These are phyloP conservation scores for Oscheius sp. DNA, from an alignment of 2,888 invertebrate genomes.

Conservation along the genomic window DNA sequence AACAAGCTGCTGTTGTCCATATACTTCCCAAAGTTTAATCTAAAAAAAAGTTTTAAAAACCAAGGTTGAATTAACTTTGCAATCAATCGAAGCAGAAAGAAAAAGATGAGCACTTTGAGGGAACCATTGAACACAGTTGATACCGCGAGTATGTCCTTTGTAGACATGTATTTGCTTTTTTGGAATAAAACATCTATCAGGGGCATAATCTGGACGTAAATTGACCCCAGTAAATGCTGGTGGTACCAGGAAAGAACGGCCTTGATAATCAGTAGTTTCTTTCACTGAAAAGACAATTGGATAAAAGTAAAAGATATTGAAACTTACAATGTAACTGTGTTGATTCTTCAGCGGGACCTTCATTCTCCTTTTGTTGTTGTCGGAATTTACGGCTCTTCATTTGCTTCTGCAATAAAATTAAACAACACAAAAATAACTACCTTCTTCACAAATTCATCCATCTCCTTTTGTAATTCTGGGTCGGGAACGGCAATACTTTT, in stretches of 20 bases:
- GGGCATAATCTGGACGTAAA: conserved; percentile 85
- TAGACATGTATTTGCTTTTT: conserved; percentile 74
- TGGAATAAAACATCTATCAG: conserved; percentile 75
- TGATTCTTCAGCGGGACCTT: conserved; percentile 76
- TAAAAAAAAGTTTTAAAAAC: conserved; percentile 26
- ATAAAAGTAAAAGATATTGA: not conserved
- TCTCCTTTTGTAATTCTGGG: conserved; percentile 89
- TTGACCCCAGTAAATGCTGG: conserved; percentile 92
- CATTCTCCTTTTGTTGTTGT: conserved; percentile 92
- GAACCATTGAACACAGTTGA: conserved; percentile 92
- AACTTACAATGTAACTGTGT: conserved; percentile 59
- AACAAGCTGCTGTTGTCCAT: conserved; percentile 89
- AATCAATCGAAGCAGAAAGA: conserved; percentile 95
- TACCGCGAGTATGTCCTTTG: conserved; percentile 93
- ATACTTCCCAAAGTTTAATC: conserved; percentile 92
- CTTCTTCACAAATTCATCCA: conserved; percentile 91
- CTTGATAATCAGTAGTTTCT: conserved; percentile 93
- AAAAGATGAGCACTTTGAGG: conserved; percentile 92
- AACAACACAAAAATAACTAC: not conserved
- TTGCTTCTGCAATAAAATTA: conserved; percentile 74
- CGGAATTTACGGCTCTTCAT: conserved; percentile 93
- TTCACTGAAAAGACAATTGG: conserved; percentile 78
- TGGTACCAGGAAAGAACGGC: conserved; percentile 89
- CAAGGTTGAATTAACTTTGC: conserved; percentile 77
- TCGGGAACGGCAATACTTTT: conserved; percentile 86